Evolutionary conservation across 2,888 invertebrate species (phyloP).

Genomic region (Tethea ocularis): DNA sequence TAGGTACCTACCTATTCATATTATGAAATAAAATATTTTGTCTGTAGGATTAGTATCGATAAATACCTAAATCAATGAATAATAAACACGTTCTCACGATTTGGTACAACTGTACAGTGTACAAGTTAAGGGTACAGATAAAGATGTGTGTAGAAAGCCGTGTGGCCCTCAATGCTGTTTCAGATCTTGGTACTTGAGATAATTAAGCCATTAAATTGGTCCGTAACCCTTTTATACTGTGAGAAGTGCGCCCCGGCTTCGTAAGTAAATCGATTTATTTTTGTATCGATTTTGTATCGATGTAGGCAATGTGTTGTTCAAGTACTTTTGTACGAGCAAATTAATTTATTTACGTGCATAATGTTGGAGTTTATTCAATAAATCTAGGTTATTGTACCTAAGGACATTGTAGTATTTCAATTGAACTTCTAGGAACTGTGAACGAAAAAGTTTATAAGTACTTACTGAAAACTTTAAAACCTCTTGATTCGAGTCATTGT

Average conservation of each 20-base stretch:
- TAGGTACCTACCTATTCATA: background rate
- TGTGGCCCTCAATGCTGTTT: constrained; percentile 51
- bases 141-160: constrained; percentile 40
- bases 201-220: constrained; percentile 79
- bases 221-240: constrained; percentile 68
- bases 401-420: background rate
- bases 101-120: constrained; percentile 33
- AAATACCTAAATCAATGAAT: background rate
- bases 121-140: constrained; percentile 52
- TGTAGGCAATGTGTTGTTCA: constrained; percentile 60
- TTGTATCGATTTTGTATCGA: constrained; percentile 48
- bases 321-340: constrained; percentile 42
- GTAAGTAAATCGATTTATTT: constrained; percentile 63
- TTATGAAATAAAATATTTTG: background rate
- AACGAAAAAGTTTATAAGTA: too few relatives aligned
- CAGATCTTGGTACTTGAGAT: constrained; percentile 72
- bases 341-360: constrained; percentile 21
- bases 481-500: too few relatives aligned
- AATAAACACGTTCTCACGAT: constrained; percentile 39
- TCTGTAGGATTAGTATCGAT: background rate
- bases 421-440: background rate
- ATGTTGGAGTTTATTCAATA: background rate
- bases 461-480: too few relatives aligned
- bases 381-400: constrained; percentile 11
- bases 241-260: constrained; percentile 53